Evolutionary conservation across 2,113 vertebrate species (phyloP), one percentile per base, ranked within the genome.

Genomic region (Felis chaus): DNA sequence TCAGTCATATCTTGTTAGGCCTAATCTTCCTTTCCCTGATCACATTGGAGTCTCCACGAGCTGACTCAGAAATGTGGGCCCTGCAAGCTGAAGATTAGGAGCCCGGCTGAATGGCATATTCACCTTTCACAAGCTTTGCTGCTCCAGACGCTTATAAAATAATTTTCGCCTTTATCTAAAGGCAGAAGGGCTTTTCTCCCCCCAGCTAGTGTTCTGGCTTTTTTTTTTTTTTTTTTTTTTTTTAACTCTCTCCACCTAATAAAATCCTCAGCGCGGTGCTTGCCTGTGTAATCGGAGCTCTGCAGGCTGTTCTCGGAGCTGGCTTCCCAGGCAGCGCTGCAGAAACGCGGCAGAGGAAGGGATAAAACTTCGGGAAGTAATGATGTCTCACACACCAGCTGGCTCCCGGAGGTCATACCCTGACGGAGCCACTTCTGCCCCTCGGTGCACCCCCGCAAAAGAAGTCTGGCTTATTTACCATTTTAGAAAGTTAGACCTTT

Each of bases 401-500:
- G 95, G 66, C 65, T 97, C 98, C 97, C n/a, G 3, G 92, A 94
- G 97, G 97, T 97, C 95, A 79, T 3, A 68, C 61, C 91, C 95
- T 50, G 73, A 29, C 39, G 2, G 94, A 88, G 91, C 68, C 45
- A 81, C 84, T 66, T n/a, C 88, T 94, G 97, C 81, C 92, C 92
- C 85, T 96, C 33, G 0, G 0, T 45, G 21, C 13, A 74, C 45
- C 84, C 89, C 90, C 81, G 45, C 86, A 92, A 97, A 96, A 92
- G 87, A 96, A 97, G 78, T 89, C 97, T 95, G 96, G 97, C 97
- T 97, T 98, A 98, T 96, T 98, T 97, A 97, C 97, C 94, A 97
- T 94, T 96, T 98, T 94, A 91, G 96, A 97, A 97, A 98, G 97
- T 97, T 81, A 97, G 97, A 97, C 97, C 87, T 97, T 98, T 98